phyloP scores from a whole-genome alignment of 2,113 vertebrate species.

The Limnothrissa miodon region DNA sequence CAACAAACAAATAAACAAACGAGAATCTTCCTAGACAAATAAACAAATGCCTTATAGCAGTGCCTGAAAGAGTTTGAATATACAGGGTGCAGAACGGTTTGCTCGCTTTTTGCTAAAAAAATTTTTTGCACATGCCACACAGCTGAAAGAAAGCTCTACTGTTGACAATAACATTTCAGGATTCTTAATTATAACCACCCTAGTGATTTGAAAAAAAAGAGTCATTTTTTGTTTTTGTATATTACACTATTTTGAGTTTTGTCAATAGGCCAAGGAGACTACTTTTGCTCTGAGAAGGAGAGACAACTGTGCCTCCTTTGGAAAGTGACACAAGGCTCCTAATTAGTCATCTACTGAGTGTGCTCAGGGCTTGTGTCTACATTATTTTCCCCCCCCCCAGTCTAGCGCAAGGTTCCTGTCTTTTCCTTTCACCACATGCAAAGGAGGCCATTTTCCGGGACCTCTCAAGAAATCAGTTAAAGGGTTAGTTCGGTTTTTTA shows the following conservation, averaged over 20 bases:
- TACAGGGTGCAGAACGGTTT: background rate
- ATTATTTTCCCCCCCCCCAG: slow-evolving; percentile 36
- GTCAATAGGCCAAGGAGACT: background rate
- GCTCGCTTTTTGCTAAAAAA: background rate
- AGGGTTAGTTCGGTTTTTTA: too few species aligned
- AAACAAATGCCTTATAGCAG: slow-evolving; percentile 37
- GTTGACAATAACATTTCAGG: too few species aligned
- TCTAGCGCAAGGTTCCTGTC: background rate
- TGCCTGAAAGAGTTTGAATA: background rate
- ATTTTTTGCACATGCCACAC: background rate
- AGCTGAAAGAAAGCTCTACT: background rate
- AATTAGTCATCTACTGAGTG: slow-evolving; percentile 46
- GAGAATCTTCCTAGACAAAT: too few species aligned
- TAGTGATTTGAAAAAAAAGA: too few species aligned
- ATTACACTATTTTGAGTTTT: background rate
- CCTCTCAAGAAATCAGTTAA: background rate
- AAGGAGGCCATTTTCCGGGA: background rate
- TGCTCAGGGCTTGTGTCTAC: slow-evolving; percentile 31
- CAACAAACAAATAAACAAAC: slow-evolving; percentile 61
- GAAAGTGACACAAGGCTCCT: slow-evolving; percentile 49
- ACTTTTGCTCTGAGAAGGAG: background rate
- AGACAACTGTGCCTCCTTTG: slow-evolving; percentile 21
- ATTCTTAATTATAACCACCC: too few species aligned
- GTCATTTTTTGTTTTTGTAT: background rate
- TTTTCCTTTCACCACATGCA: background rate